Percentiles rank a stretch among this genome's conserved stretches.
Conservation (phyloP, 2,888 invertebrate species). For the Athalia rosae region DNA sequence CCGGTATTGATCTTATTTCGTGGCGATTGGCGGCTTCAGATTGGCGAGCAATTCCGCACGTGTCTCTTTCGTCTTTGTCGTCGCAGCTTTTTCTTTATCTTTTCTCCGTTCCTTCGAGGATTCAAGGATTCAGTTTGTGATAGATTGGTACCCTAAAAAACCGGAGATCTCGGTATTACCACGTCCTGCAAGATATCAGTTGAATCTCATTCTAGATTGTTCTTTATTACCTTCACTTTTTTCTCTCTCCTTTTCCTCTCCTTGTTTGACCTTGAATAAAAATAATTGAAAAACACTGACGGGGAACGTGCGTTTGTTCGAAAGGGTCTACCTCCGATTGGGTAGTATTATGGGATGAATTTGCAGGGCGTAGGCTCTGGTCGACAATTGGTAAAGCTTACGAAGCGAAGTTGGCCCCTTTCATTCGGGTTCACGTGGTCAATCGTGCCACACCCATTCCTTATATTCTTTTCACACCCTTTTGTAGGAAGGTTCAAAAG, state of each 20-base stretch:
- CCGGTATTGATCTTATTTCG: constrained; percentile 8
- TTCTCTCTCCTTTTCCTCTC: not conserved
- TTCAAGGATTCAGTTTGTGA: constrained; percentile 24
- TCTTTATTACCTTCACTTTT: not conserved
- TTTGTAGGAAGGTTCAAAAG: not conserved
- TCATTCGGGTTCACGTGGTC: constrained; percentile 24
- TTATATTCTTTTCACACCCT: constrained; percentile 24
- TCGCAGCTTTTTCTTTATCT: not conserved
- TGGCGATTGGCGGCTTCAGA: not conserved
- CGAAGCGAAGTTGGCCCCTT: not conserved
- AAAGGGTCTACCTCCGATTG: not conserved
- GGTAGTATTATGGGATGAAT: not conserved
- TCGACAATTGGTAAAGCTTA: constrained; percentile 25
- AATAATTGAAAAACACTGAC: constrained; percentile 22
- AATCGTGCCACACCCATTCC: constrained; percentile 12
- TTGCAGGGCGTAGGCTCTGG: not conserved
- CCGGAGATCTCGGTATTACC: constrained; percentile 26
- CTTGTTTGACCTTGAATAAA: not conserved
- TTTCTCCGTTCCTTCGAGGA: not conserved
- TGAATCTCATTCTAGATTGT: constrained; percentile 13
- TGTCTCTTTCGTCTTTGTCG: not conserved
- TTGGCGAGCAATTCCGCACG: not conserved
- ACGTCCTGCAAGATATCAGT: constrained; percentile 6
- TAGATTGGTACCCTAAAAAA: constrained; percentile 30
- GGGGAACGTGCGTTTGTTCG: too few species aligned